Percentiles rank a stretch among this genome's conserved stretches.
phyloP scores from a whole-genome alignment of 2,888 invertebrate genomes.

The Lasioglossum malachurum region DNA sequence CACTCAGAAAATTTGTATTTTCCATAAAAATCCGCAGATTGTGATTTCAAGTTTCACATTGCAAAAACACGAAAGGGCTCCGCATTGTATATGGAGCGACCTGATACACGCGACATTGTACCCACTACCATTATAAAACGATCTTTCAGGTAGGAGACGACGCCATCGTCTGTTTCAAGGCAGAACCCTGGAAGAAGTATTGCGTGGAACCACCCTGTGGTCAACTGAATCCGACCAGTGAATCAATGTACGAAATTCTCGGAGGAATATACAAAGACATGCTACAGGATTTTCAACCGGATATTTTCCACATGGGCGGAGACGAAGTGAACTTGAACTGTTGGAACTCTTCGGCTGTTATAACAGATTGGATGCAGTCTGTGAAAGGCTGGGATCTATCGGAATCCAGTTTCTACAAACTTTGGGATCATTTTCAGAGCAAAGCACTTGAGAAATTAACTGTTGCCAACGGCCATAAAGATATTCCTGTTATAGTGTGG shows the following conservation, averaged over 20 bases:
- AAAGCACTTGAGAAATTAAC: constrained; percentile 87
- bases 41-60: too few species aligned
- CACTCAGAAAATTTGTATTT: too few species aligned
- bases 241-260: constrained; percentile 89
- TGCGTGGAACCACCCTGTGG: constrained; percentile 95
- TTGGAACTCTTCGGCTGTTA: constrained; percentile 91
- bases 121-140: background rate
- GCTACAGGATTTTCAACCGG: constrained; percentile 89
- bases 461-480: constrained; percentile 85
- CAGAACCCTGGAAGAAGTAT: constrained; percentile 90
- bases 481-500: constrained; percentile 91
- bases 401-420: constrained; percentile 81
- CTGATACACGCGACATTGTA: too few species aligned
- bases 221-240: constrained; percentile 91
- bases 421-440: constrained; percentile 88
- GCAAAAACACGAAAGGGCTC: background rate
- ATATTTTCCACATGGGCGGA: constrained; percentile 95
- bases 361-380: constrained; percentile 89
- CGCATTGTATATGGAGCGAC: too few species aligned
- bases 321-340: constrained; percentile 91
- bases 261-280: constrained; percentile 92
- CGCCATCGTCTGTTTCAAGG: constrained; percentile 84
- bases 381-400: constrained; percentile 88
- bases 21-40: too few species aligned
- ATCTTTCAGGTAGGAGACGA: constrained; percentile 77